Percentiles rank a stretch among this genome's conserved stretches.
phyloP scores from a whole-genome alignment of 2,888 invertebrate species.

The Carabus problematicus region DNA sequence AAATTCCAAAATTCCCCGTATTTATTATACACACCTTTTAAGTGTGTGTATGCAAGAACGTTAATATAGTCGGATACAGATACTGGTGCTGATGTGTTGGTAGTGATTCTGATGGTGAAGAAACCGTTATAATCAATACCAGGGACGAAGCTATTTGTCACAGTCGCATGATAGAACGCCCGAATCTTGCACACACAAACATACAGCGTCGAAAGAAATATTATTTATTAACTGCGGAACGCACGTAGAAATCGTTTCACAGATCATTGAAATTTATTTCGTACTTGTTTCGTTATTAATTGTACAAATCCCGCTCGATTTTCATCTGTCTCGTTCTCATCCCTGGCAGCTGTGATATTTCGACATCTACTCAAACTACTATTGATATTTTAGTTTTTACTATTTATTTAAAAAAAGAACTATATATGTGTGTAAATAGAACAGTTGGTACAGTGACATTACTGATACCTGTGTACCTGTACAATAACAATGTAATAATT shows the following conservation, averaged over 20 bases:
- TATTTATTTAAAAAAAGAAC: background rate
- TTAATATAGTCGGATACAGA: too few species aligned
- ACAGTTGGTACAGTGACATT: background rate
- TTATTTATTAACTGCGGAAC: constrained; percentile 22
- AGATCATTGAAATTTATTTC: constrained; percentile 13
- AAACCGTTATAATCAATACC: constrained; percentile 48
- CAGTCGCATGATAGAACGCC: constrained; percentile 47
- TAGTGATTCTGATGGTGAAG: constrained; percentile 15
- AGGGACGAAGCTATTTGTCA: constrained; percentile 52
- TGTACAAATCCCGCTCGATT: background rate
- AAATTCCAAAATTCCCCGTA: too few species aligned
- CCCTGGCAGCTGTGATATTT: background rate
- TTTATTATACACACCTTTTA: too few species aligned
- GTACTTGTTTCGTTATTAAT: constrained; percentile 19
- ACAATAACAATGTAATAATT: background rate
- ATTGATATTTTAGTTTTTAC: too few species aligned
- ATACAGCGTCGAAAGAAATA: constrained; percentile 17
- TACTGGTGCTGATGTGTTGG: too few species aligned
- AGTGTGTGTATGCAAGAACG: too few species aligned
- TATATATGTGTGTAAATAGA: background rate
- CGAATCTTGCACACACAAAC: constrained; percentile 1
- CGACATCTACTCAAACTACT: too few species aligned
- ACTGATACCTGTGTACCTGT: background rate
- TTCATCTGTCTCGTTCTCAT: too few species aligned
- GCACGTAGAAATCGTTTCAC: constrained; percentile 20